These are phyloP conservation scores for Calliopum simillimum DNA, from an alignment of 2,888 invertebrate species.

Conservation along the genomic window DNA sequence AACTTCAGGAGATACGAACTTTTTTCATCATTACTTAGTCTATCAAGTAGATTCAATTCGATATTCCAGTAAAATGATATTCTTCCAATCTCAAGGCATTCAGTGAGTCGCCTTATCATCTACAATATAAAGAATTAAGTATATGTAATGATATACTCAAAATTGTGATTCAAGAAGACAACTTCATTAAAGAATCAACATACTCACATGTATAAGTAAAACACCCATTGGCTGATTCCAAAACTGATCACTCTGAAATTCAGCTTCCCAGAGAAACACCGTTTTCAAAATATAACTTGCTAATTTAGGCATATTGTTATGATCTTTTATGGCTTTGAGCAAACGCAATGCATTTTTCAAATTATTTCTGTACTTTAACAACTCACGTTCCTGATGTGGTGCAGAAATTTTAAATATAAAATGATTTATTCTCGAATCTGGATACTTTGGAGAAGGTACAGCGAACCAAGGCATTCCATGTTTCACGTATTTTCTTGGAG, in stretches of 20 bases:
- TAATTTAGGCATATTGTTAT: constrained; percentile 44
- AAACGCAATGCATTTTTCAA: constrained; percentile 53
- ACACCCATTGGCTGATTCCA: constrained; percentile 40
- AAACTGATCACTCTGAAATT: constrained; percentile 23
- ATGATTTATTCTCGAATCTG: neutral
- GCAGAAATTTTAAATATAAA: constrained; percentile 50
- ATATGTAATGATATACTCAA: neutral
- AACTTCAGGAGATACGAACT: neutral
- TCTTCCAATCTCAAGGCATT: neutral
- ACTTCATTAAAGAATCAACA: too few species aligned
- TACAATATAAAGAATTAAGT: neutral
- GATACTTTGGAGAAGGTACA: constrained; percentile 47
- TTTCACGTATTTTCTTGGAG: neutral
- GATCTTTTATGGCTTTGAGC: constrained; percentile 52
- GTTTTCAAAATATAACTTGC: constrained; percentile 54
- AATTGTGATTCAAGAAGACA: too few species aligned
- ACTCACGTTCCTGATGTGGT: constrained; percentile 48
- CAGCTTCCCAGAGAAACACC: constrained; percentile 48
- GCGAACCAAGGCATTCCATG: constrained; percentile 49
- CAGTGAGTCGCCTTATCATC: neutral
- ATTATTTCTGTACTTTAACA: constrained; percentile 46
- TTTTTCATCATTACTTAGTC: constrained; percentile 1
- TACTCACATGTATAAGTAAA: constrained; percentile 46
- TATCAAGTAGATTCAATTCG: constrained; percentile 13
- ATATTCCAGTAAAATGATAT: constrained; percentile 17